phyloP scores from a whole-genome alignment of 2,888 invertebrate species.

The Julus scandinavius region DNA sequence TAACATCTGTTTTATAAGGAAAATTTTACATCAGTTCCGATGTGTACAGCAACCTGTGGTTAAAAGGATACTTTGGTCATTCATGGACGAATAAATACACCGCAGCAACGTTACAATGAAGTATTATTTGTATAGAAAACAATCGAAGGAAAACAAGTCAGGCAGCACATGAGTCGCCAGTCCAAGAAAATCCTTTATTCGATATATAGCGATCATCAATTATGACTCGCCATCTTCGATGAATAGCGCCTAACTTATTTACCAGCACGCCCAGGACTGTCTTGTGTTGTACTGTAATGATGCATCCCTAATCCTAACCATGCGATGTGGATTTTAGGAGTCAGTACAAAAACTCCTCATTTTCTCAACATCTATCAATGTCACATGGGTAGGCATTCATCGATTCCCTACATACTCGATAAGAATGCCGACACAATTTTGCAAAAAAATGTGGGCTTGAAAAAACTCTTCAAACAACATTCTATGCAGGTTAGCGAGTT shows the following conservation, averaged over 20 bases:
- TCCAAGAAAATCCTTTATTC: neutral
- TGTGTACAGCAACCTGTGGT: neutral
- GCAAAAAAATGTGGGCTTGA: neutral
- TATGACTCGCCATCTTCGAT: neutral
- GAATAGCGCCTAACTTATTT: constrained; percentile 35
- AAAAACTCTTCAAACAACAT: neutral
- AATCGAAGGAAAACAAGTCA: neutral
- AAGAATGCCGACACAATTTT: constrained; percentile 9
- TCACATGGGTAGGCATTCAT: neutral
- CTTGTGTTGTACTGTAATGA: constrained; percentile 17
- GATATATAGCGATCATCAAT: neutral
- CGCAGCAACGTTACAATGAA: neutral
- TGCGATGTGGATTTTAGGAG: constrained; percentile 14
- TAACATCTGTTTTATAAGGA: too few species aligned
- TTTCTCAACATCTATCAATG: constrained; percentile 39
- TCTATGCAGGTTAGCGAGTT: neutral
- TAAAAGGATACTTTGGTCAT: neutral
- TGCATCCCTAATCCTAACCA: constrained; percentile 9
- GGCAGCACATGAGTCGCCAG: neutral
- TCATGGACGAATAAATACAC: neutral
- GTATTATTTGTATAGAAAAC: neutral
- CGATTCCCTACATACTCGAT: neutral
- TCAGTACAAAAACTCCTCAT: constrained; percentile 13
- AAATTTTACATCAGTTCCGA: too few species aligned
- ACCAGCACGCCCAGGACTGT: constrained; percentile 22